Evolutionary conservation across 2,113 vertebrate genomes (phyloP), one percentile per base, ranked within the genome.

Genomic region (Coturnix japonica): DNA sequence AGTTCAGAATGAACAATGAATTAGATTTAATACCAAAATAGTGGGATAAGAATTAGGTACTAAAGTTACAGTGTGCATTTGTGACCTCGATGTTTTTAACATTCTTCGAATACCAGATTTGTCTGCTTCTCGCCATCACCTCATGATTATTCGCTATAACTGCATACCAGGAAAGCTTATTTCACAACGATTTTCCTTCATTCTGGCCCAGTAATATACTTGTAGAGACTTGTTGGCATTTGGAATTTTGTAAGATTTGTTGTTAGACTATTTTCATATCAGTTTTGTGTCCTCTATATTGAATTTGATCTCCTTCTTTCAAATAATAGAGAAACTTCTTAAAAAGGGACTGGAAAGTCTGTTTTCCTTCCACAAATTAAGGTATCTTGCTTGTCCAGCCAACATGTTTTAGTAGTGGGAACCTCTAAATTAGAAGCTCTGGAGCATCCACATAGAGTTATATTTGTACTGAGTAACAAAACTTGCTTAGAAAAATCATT

Each of bases 101-200:
- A 94, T 94, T 95, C 90, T 83, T 83, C 4, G 57, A 91, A 96
- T 96, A 79, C 94, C 93, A 95, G 77, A 91, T 95, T 95, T 94
- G 90, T 95, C 95, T 88, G 84, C 79, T 90, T 95, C 81, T 96
- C 69, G 19, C 85, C 81, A 95, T 93, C 92, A 95, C 89, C 87
- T 93, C 94, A 92, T 96, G 93, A 96, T 86, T 91, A 87, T 95
- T 96, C 9, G 57, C 93, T 96, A 93, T 95, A 96, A 95, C 86
- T 49, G 23, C 95, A 96, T 96, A 94, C 91, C 95, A 96, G 82
- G 91, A 97, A 96, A 96, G 80, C 67, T 93, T 96, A 90, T 92
- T 97, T 96, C 94, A 96, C 90, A 95, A 84, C 80, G 79, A 86
- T 95, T 95, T 91, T 88, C 91, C 90, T 96, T 91, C 87, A 28